Evolutionary conservation across 2,797 vertebrate species (phyloP), one percentile per base, ranked within the genome.

Genomic region (Chrysolophus pictus): DNA sequence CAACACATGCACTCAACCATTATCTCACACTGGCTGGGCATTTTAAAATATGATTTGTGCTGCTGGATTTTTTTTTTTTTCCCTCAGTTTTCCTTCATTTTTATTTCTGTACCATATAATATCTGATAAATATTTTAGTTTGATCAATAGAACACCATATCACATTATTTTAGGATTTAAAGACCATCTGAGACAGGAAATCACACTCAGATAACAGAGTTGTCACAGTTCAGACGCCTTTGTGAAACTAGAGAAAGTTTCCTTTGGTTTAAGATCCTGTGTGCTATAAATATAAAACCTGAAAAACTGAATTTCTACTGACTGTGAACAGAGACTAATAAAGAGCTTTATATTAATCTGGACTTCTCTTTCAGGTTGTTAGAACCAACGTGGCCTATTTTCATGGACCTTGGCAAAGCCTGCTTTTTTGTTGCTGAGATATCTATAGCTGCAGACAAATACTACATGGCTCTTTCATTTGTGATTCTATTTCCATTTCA

Each of bases 341-440:
- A 86, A 92, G 82, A 72, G 69, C 63, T 91, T 93, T 87, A 70
- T 86, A 91, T 71, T 95, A 83, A 92, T 89, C 80, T 93, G 76
- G 79, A 90, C 93, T 94, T 93, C 87, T 63, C 87, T 87, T 94
- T 91, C 79, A 84, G 79, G 31, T 29, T 67, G 37, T 78, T 51
- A 77, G 39, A 93, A 28, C 18, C 84, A 87, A 55, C 9, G 8
- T 51, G 87, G 62, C 89, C 89, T 94, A 81, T 94, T 96, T 96
- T 88, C 67, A 72, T 55, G 70, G n/a, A 84, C 89, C 67, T 62
- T 81, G 79, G 69, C 41, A 81, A 93, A 73, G 83, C 77, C 59
- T 89, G 16, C 63, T 80, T 91, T 51, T n/a, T 64, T 91, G 42
- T 72, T 63, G 35, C 56, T 90, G 75, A 89, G 64, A 22, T 63